Evolutionary conservation across 2,797 vertebrate genomes (phyloP), one percentile per base, ranked within the genome.

Genomic region (Lacerta bilineata): DNA sequence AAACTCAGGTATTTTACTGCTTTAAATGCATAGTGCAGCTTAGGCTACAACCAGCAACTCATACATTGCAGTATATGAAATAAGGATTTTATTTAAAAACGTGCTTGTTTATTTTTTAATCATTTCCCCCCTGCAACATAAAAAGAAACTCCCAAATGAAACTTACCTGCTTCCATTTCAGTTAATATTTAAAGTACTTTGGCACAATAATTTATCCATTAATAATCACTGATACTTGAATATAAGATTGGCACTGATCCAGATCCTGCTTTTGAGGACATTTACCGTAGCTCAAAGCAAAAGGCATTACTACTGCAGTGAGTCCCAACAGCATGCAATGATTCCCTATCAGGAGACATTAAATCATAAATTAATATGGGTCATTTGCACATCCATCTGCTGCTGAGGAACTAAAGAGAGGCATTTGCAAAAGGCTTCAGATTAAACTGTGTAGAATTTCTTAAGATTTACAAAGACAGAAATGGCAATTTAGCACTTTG

Each of bases 341-440:
- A 68, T 72, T 72, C 41, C n/a, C 39, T 84, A 84, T 79, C 75
- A 84, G 81, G 55, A 84, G 33, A 33, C 29, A 80, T 80, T 84
- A 79, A 87, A 84, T 84, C 68, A 87, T 68, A 87, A 87, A 66
- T 80, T 84, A 83, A 90, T 84, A 59, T 75, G 85, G 66, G 76
- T 84, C 86, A 84, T 75, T 55, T 90, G 82, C 18, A 29, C 75
- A 75, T 68, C 89, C 59, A 84, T 72, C 82, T 90, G 85, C 66
- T 80, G 59, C 39, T 61, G 17, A 84, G 55, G 59, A 79, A 79
- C n/a, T 41, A 74, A 82, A 79, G 76, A 87, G 41, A 83, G 41
- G 20, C 25, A 68, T 68, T 84, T 84, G 23, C 39, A 29, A 78
- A 74, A 87, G 64, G 55, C 36, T 36, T 83, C 72, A 39, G 36